Base-by-base conservation (phyloP, 2,888 invertebrate genomes). In the Drosophila incognita region DNA sequence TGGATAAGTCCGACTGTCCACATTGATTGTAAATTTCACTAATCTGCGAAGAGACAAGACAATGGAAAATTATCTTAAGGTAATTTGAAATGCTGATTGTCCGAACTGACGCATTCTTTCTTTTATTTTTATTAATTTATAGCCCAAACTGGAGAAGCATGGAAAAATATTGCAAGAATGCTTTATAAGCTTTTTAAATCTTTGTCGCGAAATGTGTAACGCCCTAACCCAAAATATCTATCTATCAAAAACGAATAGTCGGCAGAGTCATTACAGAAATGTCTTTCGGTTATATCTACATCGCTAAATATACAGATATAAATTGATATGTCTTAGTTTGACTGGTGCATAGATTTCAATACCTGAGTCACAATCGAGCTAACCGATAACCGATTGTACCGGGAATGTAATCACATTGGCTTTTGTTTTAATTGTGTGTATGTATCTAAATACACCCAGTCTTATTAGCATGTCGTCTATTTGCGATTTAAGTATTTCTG, bases 401-500 rank as follows among this genome's bases (percentile, higher is more conserved):
- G 49, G 11, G 48, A 27, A 49, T 49, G 4, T 15, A 49, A 27
- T 24, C 24, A 13, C 11, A 27, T 13, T 75, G 57, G 70, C 61
- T 51, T 33, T 63, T 48, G 48, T 59, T 52, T 60, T 40, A 29
- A 21, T 21, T 54, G n/a, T 40, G 8, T 40, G 29, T 31, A 51
- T 52, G 13, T 61, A 33, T 46, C 13, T 51, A 54, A 71, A 51
- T 46, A 56, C 61, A 29, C 48, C 33, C 49, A 54, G 38, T 65
- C 46, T 57, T 53, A 54, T 61, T 58, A 58, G 68, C 69, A 63
- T 33, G 56, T 70, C 67, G 62, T 65, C 27, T 58, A 46, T 56
- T 67, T 42, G 52, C 52, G 61, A 56, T 49, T 68, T 66, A 72
- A n/a, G 51, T 59, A 24, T 63, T 71, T 24, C n/a, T 60, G n/a